A percentile compares a stretch with the other conserved stretches of the same genome.
phyloP scores from a whole-genome alignment of 2,113 vertebrate species.

The Microtus montanus region DNA sequence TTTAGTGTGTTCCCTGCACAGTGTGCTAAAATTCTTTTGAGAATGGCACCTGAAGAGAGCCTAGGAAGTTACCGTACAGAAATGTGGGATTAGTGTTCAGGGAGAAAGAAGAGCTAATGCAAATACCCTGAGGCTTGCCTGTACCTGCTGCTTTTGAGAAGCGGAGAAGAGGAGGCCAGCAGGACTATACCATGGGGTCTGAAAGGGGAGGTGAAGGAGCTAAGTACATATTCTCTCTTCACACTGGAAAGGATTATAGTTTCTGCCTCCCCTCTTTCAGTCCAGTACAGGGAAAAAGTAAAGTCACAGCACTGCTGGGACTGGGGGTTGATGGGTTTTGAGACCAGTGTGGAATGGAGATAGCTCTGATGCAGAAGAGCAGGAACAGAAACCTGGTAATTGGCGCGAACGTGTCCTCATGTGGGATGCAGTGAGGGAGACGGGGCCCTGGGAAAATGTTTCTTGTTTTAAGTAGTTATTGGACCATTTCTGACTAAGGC shows the following conservation, averaged over 20 bases:
- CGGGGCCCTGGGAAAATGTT: slow-evolving; percentile 13
- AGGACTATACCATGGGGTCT: slow-evolving; percentile 5
- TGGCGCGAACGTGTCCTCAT: neutral
- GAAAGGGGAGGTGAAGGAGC: neutral
- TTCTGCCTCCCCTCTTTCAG: slow-evolving; percentile 12
- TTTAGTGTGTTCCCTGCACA: neutral
- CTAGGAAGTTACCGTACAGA: slow-evolving; percentile 17
- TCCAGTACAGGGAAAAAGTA: slow-evolving; percentile 40
- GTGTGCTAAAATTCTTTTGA: slow-evolving; percentile 5
- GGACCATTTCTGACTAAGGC: neutral
- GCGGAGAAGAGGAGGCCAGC: neutral
- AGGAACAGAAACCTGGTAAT: slow-evolving; percentile 26
- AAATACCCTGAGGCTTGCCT: slow-evolving; percentile 13
- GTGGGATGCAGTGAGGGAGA: slow-evolving; percentile 16
- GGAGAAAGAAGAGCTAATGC: slow-evolving; percentile 27
- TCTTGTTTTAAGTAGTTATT: slow-evolving; percentile 20
- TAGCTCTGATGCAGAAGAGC: neutral
- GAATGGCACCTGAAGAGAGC: slow-evolving; percentile 31
- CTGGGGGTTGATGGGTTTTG: neutral
- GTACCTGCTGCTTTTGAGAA: neutral
- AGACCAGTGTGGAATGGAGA: slow-evolving; percentile 36
- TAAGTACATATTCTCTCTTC: slow-evolving; percentile 42
- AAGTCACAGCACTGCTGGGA: slow-evolving; percentile 34
- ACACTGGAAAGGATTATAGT: slow-evolving; percentile 21
- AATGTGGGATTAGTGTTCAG: neutral